Evolutionary conservation across 2,113 vertebrate species (phyloP).

Genomic region (Pelmatolapia mariae): DNA sequence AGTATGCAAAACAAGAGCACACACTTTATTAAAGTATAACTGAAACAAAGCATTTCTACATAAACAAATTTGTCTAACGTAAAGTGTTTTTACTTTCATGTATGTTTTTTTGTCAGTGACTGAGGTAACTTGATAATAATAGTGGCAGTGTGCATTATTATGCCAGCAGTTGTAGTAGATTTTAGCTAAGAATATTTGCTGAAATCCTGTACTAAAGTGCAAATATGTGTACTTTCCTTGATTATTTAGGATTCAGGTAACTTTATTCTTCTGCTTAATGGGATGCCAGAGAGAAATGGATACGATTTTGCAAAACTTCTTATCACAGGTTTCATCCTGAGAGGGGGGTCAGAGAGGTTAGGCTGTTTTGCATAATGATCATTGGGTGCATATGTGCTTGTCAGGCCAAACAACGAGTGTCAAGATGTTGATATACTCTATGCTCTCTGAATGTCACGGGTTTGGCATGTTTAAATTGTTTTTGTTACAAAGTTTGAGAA

Average conservation of each 20-base stretch:
- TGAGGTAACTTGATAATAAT: background rate
- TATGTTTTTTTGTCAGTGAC: background rate
- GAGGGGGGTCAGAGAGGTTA: background rate
- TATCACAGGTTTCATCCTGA: background rate
- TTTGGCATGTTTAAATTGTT: conserved; percentile 2
- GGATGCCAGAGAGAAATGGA: background rate
- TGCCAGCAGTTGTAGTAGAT: background rate
- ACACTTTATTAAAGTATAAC: background rate
- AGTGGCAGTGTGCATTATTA: background rate
- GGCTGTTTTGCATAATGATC: background rate
- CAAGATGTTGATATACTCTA: background rate
- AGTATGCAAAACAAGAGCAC: background rate
- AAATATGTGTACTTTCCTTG: background rate
- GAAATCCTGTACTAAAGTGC: background rate
- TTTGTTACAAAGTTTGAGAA: background rate
- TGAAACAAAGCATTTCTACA: background rate
- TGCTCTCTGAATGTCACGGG: background rate
- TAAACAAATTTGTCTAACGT: background rate
- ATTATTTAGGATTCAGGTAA: background rate
- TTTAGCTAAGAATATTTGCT: background rate
- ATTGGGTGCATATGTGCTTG: background rate
- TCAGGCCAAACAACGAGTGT: background rate
- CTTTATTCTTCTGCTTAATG: background rate
- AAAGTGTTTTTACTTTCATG: background rate
- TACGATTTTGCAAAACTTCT: background rate